Conservation (phyloP, 2,113 vertebrate species). For the Gobius niger region DNA sequence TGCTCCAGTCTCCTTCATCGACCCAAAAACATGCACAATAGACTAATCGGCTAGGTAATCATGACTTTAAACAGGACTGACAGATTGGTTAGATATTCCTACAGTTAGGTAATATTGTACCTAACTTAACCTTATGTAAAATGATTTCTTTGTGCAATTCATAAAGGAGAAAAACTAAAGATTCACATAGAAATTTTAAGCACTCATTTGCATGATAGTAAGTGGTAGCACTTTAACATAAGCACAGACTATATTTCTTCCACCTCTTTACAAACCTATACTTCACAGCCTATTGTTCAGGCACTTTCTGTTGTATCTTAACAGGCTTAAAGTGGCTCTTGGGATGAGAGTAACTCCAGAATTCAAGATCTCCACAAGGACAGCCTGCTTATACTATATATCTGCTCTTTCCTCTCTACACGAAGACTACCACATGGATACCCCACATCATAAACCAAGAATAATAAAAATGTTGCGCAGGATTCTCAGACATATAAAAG, state of each 20-base stretch:
- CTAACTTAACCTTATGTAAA: too few species aligned
- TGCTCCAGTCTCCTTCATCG: too few species aligned
- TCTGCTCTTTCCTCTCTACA: slow-evolving; percentile 9
- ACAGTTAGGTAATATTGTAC: too few species aligned
- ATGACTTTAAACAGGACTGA: too few species aligned
- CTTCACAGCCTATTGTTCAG: slow-evolving; percentile 23
- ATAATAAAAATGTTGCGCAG: slow-evolving; percentile 43
- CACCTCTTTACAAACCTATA: slow-evolving; percentile 48
- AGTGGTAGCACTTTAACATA: neutral
- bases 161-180: too few species aligned
- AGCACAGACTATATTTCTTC: slow-evolving; percentile 28
- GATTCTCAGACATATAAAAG: slow-evolving; percentile 49
- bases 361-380: slow-evolving; percentile 37
- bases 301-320: slow-evolving; percentile 43
- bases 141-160: too few species aligned
- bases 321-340: slow-evolving; percentile 50
- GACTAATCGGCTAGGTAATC: too few species aligned
- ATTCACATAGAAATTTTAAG: too few species aligned
- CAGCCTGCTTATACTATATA: slow-evolving; percentile 25
- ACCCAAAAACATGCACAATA: too few species aligned
- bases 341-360: slow-evolving; percentile 21
- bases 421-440: neutral
- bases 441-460: slow-evolving; percentile 11
- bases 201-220: too few species aligned
- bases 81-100: too few species aligned